Evolutionary conservation across 2,888 invertebrate genomes (phyloP).

Genomic region (Lymantria dispar): DNA sequence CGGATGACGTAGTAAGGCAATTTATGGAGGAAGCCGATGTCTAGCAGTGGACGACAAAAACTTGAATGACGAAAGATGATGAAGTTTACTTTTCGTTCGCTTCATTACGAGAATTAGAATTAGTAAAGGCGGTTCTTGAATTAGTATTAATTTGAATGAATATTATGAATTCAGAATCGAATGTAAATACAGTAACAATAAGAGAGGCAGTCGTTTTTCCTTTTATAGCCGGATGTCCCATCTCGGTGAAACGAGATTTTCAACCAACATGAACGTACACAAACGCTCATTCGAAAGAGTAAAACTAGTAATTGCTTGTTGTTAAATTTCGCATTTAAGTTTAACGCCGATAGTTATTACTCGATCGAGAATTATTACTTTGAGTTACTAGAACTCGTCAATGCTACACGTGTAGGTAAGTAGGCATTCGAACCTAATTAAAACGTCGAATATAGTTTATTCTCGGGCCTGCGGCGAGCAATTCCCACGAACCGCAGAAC

Average conservation of each 20-base stretch:
- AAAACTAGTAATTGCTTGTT: slow-evolving; percentile 40
- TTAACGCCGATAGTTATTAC: slow-evolving; percentile 39
- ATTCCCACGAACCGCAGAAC: slow-evolving; percentile 48
- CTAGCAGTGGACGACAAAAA: no score
- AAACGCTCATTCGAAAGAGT: slow-evolving; percentile 34
- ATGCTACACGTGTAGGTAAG: slow-evolving; percentile 32
- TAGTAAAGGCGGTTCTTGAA: no score
- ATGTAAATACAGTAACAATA: slow-evolving; percentile 27
- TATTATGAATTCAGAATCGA: slow-evolving; percentile 33
- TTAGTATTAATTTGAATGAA: slow-evolving; percentile 39
- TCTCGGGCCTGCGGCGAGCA: slow-evolving; percentile 36
- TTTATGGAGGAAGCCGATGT: no score
- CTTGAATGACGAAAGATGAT: no score
- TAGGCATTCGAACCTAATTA: slow-evolving; percentile 40
- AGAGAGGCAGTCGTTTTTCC: slow-evolving; percentile 47
- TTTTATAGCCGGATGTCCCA: slow-evolving; percentile 49
- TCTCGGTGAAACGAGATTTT: slow-evolving; percentile 37
- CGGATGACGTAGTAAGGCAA: no score
- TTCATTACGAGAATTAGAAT: no score
- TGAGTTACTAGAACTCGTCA: slow-evolving; percentile 40
- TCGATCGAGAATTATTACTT: slow-evolving; percentile 39
- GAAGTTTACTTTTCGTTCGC: no score
- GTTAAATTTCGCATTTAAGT: slow-evolving; percentile 44
- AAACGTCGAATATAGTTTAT: slow-evolving; percentile 36
- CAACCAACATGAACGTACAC: slow-evolving; percentile 36